Evolutionary conservation across 2,888 invertebrate genomes (phyloP).

Genomic region (Clepsis dumicolana): DNA sequence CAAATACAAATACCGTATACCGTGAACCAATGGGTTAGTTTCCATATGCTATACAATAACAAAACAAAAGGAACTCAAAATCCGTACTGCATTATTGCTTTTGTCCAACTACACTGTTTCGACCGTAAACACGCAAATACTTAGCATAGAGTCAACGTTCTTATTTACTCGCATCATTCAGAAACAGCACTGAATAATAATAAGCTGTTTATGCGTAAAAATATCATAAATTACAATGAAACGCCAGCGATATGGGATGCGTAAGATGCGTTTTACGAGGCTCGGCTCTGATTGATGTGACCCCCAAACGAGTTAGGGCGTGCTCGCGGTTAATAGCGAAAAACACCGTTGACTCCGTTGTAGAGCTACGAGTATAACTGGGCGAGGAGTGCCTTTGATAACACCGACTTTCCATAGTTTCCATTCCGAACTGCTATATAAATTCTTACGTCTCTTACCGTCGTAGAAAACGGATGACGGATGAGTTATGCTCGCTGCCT

Average conservation of each 20-base stretch:
- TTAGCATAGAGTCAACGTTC: background rate
- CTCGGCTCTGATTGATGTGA: constrained; percentile 27
- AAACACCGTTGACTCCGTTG: constrained; percentile 10
- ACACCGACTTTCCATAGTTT: background rate
- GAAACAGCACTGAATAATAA: constrained; percentile 14
- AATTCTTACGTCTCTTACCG: background rate
- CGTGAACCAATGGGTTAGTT: background rate
- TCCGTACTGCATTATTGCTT: background rate
- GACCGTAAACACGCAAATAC: background rate
- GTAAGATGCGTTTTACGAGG: constrained; percentile 19
- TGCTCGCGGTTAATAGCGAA: background rate
- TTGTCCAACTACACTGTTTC: background rate
- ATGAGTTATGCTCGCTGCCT: background rate
- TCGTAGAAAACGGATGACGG: background rate
- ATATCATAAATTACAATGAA: constrained; percentile 32
- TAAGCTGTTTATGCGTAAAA: constrained; percentile 29
- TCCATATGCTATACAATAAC: background rate
- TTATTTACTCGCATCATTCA: constrained; percentile 3
- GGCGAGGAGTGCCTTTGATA: background rate
- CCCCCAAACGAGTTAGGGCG: constrained; percentile 10
- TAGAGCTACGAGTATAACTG: constrained; percentile 1
- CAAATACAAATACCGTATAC: background rate
- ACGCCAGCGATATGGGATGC: constrained; percentile 26
- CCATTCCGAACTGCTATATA: background rate
- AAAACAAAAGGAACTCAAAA: background rate